phyloP scores from a whole-genome alignment of 2,113 vertebrate genomes.

The Sturnus vulgaris region DNA sequence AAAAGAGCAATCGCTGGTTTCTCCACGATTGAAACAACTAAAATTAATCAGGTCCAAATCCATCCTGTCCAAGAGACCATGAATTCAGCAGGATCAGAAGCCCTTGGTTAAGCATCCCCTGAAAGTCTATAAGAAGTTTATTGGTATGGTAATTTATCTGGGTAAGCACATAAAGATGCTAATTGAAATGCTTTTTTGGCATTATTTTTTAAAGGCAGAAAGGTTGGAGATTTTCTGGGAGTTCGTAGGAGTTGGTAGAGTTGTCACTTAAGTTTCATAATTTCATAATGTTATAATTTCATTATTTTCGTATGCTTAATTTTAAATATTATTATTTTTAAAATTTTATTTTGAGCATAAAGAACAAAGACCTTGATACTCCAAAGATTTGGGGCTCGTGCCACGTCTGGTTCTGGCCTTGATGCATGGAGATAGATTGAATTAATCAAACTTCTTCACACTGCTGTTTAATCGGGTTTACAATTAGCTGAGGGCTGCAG shows the following conservation, averaged over 20 bases:
- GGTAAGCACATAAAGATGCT: conserved; percentile 17
- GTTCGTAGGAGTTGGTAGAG: not conserved
- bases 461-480: conserved; percentile 56
- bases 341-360: not conserved
- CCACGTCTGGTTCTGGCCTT: conserved; percentile 6
- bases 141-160: conserved; percentile 35
- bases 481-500: conserved; percentile 40
- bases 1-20: not conserved
- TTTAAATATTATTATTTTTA: not conserved
- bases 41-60: conserved; percentile 12
- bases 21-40: not conserved
- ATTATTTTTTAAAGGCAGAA: not conserved
- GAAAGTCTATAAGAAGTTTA: conserved; percentile 55
- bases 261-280: not conserved
- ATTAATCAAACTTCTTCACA: conserved; percentile 61
- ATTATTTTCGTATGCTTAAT: not conserved
- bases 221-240: not conserved
- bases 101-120: conserved; percentile 20
- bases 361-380: conserved; percentile 8
- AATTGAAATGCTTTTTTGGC: conserved; percentile 9
- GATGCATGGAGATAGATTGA: conserved; percentile 36
- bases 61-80: not conserved
- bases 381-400: not conserved
- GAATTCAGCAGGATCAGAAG: conserved; percentile 45
- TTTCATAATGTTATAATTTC: not conserved